phyloP scores from a whole-genome alignment of 2,888 invertebrate genomes.

The Drosophila ezoana region DNA sequence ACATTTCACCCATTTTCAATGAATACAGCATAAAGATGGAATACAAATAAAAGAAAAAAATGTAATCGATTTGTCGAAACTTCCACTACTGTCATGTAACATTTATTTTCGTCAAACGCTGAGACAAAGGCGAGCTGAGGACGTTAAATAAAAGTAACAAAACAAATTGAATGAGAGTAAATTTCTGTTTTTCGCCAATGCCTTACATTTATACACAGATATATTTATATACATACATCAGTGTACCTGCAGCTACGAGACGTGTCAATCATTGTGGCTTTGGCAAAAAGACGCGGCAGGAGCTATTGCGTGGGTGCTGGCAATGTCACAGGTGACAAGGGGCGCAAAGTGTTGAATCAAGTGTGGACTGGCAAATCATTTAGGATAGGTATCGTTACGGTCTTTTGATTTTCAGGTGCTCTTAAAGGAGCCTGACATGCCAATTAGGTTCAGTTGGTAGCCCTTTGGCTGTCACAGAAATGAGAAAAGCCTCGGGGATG shows the following conservation, averaged over 20 bases:
- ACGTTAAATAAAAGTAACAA: slow-evolving; percentile 39
- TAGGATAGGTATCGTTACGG: slow-evolving; percentile 6
- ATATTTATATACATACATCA: not conserved
- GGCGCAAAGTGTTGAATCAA: slow-evolving; percentile 19
- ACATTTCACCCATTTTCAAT: not conserved
- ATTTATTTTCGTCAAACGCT: slow-evolving; percentile 42
- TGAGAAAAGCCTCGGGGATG: not conserved
- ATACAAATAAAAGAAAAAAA: slow-evolving; percentile 3
- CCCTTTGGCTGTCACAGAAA: slow-evolving; percentile 19
- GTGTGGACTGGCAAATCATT: slow-evolving; percentile 16
- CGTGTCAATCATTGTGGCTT: slow-evolving; percentile 50
- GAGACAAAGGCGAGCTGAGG: slow-evolving; percentile 16
- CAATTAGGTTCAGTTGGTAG: slow-evolving; percentile 35
- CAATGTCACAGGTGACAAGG: slow-evolving; percentile 18
- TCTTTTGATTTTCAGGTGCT: slow-evolving; percentile 15
- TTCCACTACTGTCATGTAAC: not conserved
- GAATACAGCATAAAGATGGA: not conserved
- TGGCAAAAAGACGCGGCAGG: slow-evolving; percentile 29
- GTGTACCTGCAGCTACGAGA: slow-evolving; percentile 13
- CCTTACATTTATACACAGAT: slow-evolving; percentile 12
- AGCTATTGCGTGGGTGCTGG: slow-evolving; percentile 27
- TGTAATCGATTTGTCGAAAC: slow-evolving; percentile 14
- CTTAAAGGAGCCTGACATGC: slow-evolving; percentile 19
- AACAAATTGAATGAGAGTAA: slow-evolving; percentile 52
- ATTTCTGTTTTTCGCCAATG: slow-evolving; percentile 42